These are phyloP conservation scores for Diachasma alloeum DNA, from an alignment of 1,140 invertebrate genomes.

Conservation along the genomic window DNA sequence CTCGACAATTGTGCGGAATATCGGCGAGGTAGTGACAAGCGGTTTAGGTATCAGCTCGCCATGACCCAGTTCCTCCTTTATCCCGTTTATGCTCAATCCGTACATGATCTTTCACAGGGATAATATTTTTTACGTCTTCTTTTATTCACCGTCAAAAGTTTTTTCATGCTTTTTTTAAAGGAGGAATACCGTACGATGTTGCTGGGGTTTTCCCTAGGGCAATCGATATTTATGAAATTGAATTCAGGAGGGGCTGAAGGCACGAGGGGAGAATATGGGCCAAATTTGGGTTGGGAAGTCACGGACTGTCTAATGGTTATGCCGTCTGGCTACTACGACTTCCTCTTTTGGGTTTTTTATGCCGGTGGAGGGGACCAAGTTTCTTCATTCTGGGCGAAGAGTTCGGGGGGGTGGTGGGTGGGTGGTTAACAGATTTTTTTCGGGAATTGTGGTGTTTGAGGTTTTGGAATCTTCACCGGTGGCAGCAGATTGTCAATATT, in stretches of 20 bases:
- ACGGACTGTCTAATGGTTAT: constrained; percentile 45
- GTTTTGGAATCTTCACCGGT: too few species aligned
- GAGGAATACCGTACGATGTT: too few species aligned
- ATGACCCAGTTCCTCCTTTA: constrained; percentile 29
- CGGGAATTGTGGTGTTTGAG: too few species aligned
- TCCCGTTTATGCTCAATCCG: constrained; percentile 4
- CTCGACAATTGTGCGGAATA: not conserved
- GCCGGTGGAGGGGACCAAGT: too few species aligned
- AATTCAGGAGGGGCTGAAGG: constrained; percentile 35
- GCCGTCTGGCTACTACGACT: not conserved
- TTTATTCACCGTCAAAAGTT: not conserved
- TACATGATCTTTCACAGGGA: not conserved
- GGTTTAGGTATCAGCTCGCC: constrained; percentile 24
- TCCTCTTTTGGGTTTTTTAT: not conserved
- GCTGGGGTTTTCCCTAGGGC: not conserved
- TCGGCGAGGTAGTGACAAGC: not conserved
- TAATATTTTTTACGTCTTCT: not conserved
- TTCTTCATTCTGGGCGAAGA: too few species aligned
- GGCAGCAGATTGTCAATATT: too few species aligned
- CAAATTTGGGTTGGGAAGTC: constrained; percentile 37
- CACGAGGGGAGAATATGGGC: constrained; percentile 21
- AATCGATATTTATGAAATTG: constrained; percentile 62
- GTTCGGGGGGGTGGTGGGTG: too few species aligned
- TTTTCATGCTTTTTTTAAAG: not conserved
- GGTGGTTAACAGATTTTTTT: too few species aligned